phyloP scores from a whole-genome alignment of 2,888 invertebrate genomes.

The Pollenia griseotomentosa region DNA sequence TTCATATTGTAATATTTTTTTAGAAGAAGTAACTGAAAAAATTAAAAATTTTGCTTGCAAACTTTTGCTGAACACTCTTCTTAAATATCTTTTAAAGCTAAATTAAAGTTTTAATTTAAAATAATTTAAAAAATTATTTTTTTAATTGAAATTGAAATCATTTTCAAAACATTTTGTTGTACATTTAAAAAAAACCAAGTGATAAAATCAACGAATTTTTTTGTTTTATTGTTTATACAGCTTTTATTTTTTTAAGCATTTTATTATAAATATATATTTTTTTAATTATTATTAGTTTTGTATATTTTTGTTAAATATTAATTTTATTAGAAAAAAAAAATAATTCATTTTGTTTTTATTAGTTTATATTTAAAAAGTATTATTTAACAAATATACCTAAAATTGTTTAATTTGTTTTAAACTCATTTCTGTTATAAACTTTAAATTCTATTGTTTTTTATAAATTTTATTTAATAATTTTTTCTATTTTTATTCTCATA shows the following conservation, averaged over 20 bases:
- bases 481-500: constrained; percentile 23
- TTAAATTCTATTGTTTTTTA: not conserved
- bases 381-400: not conserved
- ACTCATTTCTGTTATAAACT: too few species aligned
- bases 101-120: too few species aligned
- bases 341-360: not conserved
- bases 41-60: too few species aligned
- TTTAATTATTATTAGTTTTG: not conserved
- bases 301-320: constrained; percentile 36
- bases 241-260: constrained; percentile 11
- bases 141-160: constrained; percentile 25
- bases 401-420: not conserved
- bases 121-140: not conserved
- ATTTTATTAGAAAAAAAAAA: not conserved
- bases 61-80: too few species aligned
- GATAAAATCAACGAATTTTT: constrained; percentile 73
- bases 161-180: constrained; percentile 8
- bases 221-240: constrained; percentile 1
- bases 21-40: too few species aligned
- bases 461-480: constrained; percentile 21
- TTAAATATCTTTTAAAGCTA: too few species aligned
- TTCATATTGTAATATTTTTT: too few species aligned
- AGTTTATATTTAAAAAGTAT: constrained; percentile 28
- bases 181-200: constrained; percentile 44
- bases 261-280: not conserved